phyloP scores from a whole-genome alignment of 2,113 vertebrate species.

The Cichladusa arquata region DNA sequence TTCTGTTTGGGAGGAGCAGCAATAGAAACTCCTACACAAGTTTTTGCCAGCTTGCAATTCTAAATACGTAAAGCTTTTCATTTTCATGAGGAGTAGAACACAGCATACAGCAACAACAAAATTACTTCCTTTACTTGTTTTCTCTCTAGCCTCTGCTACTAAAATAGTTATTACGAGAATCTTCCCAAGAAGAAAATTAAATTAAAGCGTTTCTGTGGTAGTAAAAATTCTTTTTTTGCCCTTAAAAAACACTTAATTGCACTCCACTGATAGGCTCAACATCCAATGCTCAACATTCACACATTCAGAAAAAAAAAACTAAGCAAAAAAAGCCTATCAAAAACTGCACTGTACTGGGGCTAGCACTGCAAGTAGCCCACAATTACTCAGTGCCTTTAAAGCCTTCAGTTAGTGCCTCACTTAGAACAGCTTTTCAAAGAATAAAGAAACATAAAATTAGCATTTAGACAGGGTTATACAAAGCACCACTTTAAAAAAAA shows the following conservation, averaged over 20 bases:
- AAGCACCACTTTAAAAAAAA: neutral
- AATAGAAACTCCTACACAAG: conserved; percentile 30
- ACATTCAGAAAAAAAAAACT: neutral
- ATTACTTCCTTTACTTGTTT: neutral
- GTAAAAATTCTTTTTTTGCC: neutral
- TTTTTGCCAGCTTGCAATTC: conserved; percentile 2
- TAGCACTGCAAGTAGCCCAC: neutral
- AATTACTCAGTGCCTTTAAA: neutral
- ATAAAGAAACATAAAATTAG: neutral
- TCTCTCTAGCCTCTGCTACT: neutral
- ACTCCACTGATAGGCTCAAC: neutral
- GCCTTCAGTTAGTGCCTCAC: neutral
- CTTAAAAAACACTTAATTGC: neutral
- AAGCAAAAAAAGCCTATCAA: neutral
- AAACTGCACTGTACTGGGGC: neutral
- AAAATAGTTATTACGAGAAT: neutral
- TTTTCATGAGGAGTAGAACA: neutral
- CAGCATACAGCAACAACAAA: neutral
- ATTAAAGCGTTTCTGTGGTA: neutral
- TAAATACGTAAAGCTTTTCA: neutral
- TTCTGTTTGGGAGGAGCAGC: neutral
- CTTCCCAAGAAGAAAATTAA: neutral
- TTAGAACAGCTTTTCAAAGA: neutral
- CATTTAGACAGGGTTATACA: neutral
- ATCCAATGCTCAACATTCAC: neutral